Conservation (phyloP, 2,113 vertebrate genomes). For the Tamias sibiricus region DNA sequence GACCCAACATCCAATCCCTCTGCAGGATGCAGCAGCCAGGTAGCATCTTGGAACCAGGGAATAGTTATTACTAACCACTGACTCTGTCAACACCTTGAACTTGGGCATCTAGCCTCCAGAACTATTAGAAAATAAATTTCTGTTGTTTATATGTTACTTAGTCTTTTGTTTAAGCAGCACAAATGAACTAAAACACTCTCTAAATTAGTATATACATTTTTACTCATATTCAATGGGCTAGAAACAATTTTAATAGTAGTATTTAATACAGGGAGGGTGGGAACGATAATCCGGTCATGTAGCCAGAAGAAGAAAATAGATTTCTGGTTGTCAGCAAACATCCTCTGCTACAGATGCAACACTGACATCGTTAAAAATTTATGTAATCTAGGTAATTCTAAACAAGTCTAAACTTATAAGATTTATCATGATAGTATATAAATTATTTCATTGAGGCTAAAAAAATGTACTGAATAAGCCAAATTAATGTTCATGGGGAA, state of each 20-base stretch:
- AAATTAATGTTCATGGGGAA: background rate
- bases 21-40: background rate
- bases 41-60: background rate
- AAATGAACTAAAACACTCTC: background rate
- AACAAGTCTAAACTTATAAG: background rate
- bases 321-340: background rate
- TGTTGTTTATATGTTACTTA: background rate
- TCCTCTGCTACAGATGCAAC: conserved; percentile 1
- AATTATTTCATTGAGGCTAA: background rate
- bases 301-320: background rate
- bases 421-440: background rate
- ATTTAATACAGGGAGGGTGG: background rate
- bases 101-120: background rate
- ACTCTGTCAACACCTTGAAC: background rate
- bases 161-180: background rate
- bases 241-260: background rate
- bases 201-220: background rate
- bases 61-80: background rate
- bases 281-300: background rate
- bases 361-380: conserved; percentile 25
- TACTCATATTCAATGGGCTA: background rate
- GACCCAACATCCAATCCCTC: background rate
- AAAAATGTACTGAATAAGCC: background rate
- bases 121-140: background rate
- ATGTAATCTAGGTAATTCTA: background rate